Base-by-base conservation (phyloP, 2,113 vertebrate genomes). In the Corythaixoides concolor region DNA sequence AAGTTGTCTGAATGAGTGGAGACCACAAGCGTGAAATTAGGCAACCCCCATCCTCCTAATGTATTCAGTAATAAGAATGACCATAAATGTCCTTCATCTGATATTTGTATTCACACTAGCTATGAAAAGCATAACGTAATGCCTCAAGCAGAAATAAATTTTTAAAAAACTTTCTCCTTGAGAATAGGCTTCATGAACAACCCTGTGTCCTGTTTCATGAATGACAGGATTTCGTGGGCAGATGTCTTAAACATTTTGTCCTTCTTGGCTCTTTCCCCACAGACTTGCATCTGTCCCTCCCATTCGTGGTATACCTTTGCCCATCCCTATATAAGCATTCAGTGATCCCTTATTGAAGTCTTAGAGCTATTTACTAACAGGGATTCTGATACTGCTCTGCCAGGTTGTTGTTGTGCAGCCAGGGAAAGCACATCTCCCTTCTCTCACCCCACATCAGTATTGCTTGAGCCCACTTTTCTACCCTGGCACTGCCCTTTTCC, bases 71-170 rank as follows among this genome's bases (percentile, higher is more conserved):
- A 78, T 81, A 81, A 75, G 66, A 78, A 89, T 60, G 84, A 78
- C 87, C 73, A 66, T 68, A 89, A 93, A 93, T 62, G 89, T 85
- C 87, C 91, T 93, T 94, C 81, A 87, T 72, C 62, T 95, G 91
- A 41, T 81, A 92, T 95, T 96, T 94, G 39, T 68, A 91, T 95
- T 89, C 96, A 93, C 9, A 68, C 68, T 45, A 53, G 66, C 77
- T 89, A 21, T 60, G 66, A 88, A 87, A 91, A 79, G 28, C 56
- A 68, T 72, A 89, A 80, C 0, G 2, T 86, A 92, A 85, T 88
- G 81, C 62, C 58, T 91, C 19, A 41, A 95, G 82, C 64, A 68
- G 47, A 88, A 78, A 93, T 89, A 89, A 75, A 60, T 68, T 82
- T 91, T 68, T 43, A 12, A 78, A 81, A 66, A 28, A 12, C 39